phyloP scores from a whole-genome alignment of 2,113 vertebrate genomes.

The Vulpes vulpes region DNA sequence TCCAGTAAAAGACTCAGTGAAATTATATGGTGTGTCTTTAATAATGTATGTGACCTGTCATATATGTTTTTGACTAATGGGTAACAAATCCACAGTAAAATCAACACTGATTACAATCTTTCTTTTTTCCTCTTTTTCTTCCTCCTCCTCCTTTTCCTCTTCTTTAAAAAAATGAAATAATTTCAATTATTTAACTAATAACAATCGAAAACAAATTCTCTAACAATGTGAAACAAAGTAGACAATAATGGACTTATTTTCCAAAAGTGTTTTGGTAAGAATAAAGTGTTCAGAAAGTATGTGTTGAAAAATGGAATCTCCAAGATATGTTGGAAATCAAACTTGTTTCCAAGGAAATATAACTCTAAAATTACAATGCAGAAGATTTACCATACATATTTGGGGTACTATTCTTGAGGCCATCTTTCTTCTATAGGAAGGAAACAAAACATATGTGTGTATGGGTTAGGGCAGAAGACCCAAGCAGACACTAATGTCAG shows the following conservation, averaged over 20 bases:
- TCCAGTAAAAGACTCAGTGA: neutral
- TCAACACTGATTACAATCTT: neutral
- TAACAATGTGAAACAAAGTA: constrained; percentile 2
- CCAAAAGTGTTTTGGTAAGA: neutral
- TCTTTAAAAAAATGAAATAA: neutral
- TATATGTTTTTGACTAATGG: neutral
- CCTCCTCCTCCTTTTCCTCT: neutral
- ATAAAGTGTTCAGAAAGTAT: neutral
- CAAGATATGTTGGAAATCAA: neutral
- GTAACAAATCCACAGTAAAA: neutral
- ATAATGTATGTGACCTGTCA: neutral
- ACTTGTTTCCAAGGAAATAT: neutral
- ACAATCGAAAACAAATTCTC: constrained; percentile 5
- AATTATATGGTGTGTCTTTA: neutral
- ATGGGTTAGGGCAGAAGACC: neutral
- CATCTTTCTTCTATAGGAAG: neutral
- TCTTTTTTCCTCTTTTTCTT: neutral
- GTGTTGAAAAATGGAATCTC: neutral
- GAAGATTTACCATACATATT: neutral
- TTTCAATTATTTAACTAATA: neutral
- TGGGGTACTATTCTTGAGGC: neutral
- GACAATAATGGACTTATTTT: neutral
- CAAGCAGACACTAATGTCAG: neutral
- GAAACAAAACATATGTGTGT: neutral
- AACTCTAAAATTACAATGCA: neutral